Evolutionary conservation across 2,888 invertebrate genomes (phyloP), one percentile per base, ranked within the genome.

Genomic region (Camponotus fellah): DNA sequence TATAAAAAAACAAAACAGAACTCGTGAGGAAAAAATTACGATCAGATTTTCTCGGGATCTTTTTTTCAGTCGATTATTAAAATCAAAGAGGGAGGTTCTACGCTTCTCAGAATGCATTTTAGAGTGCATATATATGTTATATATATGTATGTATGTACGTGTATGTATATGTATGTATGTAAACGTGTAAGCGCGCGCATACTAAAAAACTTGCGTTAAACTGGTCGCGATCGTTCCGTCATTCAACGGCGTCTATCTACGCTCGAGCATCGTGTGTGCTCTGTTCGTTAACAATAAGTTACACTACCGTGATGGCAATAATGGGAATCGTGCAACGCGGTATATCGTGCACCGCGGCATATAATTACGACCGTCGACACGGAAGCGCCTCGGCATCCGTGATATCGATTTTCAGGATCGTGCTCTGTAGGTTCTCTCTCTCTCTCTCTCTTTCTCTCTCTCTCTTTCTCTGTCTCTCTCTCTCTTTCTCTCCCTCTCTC

Each of bases 331-430:
- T 83, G 87, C 86, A 80, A 85, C 68, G 85, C 46, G 85, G 62
- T 84, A 71, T 85, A 83, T 85, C 86, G 82, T 83, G 80, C 79
- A 77, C 58, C 79, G 81, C 74, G 75, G 74, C 84, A 77, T 85
- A 85, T 90, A 90, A 90, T 90, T 89, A 88, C 90, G 89, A 83
- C 74, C 84, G 84, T 88, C 86, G 87, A 89, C 88, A 89, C 89
- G 90, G 90, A 89, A 90, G 90, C 89, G 82, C 72, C 88, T 86
- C 85, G 60, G 76, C 9, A 86, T 90, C 81, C 71, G 86, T 85
- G 82, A 88, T 90, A 90, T 90, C 90, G 74, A 86, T 88, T 90
- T 90, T 88, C 89, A 85, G 84, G 85, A 90, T 89, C 90, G 83
- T 89, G 60, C 60, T 26, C 17, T 69, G 34, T 85, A 81, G 84